These are phyloP conservation scores for Eciton burchellii DNA, from an alignment of 1,140 invertebrate genomes.

Conservation along the genomic window DNA sequence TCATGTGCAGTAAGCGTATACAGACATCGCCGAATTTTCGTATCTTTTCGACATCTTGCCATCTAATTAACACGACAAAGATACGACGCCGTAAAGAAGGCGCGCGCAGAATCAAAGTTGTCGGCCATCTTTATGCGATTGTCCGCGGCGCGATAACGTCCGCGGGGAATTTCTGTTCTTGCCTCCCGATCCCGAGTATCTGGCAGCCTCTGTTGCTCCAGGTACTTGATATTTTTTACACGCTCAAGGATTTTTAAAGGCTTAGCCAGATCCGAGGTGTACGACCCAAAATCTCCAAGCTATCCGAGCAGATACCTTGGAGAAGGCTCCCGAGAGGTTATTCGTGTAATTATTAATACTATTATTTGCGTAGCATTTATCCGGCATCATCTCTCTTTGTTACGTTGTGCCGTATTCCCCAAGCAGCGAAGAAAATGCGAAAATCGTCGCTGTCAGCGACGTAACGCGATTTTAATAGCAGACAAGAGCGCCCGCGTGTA, in stretches of 20 bases:
- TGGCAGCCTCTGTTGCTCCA: no score
- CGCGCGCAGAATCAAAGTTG: slow-evolving; percentile 28
- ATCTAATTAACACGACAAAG: slow-evolving; percentile 43
- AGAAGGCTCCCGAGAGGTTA: no score
- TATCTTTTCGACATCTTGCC: slow-evolving; percentile 37
- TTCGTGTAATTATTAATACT: no score
- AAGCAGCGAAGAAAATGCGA: not conserved
- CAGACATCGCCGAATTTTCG: slow-evolving; percentile 38
- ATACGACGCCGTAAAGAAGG: slow-evolving; percentile 47
- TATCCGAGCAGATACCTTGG: no score
- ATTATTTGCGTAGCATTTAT: no score
- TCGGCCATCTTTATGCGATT: not conserved
- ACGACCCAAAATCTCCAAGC: no score
- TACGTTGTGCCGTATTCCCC: not conserved
- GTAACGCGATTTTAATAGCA: slow-evolving; percentile 18
- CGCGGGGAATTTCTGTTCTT: not conserved
- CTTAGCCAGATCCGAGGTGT: no score
- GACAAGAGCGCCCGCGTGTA: slow-evolving; percentile 31
- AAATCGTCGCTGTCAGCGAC: slow-evolving; percentile 36
- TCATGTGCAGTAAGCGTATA: not conserved
- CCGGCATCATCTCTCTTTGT: not conserved
- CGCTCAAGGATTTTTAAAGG: no score
- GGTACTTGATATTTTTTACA: no score
- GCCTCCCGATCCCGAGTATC: no score
- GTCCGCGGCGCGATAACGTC: not conserved